Percentiles rank a stretch among this genome's conserved stretches.
phyloP scores from a whole-genome alignment of 1,140 invertebrate species.

The Cecropterus lyciades region DNA sequence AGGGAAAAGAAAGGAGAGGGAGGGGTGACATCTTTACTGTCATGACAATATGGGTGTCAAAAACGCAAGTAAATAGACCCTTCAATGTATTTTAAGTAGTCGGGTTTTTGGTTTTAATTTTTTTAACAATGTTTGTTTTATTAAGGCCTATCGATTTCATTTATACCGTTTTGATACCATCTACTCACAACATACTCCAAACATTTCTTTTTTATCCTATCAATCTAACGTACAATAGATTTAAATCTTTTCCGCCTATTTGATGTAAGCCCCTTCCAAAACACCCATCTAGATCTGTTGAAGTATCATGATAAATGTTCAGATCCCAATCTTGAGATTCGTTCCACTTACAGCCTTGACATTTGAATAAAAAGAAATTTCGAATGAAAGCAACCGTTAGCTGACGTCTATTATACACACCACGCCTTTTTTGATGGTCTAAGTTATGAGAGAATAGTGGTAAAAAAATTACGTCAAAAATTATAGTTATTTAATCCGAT shows the following conservation, averaged over 20 bases:
- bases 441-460: neutral
- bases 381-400: conserved; percentile 27
- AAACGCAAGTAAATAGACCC: too few species aligned
- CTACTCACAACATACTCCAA: neutral
- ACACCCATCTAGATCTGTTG: conserved; percentile 21
- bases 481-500: too few species aligned
- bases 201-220: conserved; percentile 1
- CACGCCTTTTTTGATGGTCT: conserved; percentile 14
- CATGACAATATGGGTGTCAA: too few species aligned
- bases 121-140: too few species aligned
- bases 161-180: too few species aligned
- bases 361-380: conserved; percentile 34
- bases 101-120: too few species aligned
- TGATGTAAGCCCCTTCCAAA: neutral
- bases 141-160: too few species aligned
- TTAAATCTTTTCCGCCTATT: conserved; percentile 3
- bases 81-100: too few species aligned
- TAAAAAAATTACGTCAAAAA: too few species aligned
- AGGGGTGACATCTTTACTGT: too few species aligned
- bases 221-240: neutral
- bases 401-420: conserved; percentile 25
- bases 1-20: too few species aligned
- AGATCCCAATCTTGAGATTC: conserved; percentile 16
- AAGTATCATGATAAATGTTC: conserved; percentile 28
- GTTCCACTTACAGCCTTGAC: conserved; percentile 29